Evolutionary conservation across 2,797 vertebrate species (phyloP), one percentile per base, ranked within the genome.

Genomic region (Paedocypris micromegethes): DNA sequence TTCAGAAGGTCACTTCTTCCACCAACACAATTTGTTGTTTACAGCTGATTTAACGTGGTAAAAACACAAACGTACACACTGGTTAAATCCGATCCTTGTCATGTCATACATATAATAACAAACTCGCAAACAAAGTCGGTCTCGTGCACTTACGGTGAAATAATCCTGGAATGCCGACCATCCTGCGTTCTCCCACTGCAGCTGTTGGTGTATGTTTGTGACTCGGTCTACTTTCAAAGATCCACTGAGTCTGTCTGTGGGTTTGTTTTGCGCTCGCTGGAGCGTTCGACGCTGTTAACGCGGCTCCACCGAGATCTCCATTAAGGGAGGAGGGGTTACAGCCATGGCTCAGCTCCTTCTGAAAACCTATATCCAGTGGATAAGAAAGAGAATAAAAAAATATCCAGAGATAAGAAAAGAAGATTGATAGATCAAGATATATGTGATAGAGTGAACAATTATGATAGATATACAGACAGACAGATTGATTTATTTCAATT

Each of bases 121-220:
- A 64, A 39, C 49, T 37, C 40, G 7, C n/a, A 40, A 54, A 44
- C 6, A 7, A 3, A 3, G 46, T 2, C 6, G 38, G 2, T n/a
- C 6, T 40, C 44, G 9, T 4, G 42, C 2, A 65, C 85, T 88
- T 72, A 88, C 86, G 80, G 23, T 80, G 84, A 66, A 81, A 84
- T 68, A 74, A 77, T 67, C 80, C 79, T 44, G 77, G 82, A 58
- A 87, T 87, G 66, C 85, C 84, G 37, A 87, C 82, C 84, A 85
- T 87, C 65, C 68, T 79, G 74, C 38, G 39, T 57, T 40, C 38
- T 41, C 39, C 41, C 4, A 0, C 37, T 4, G 38, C 23, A 23
- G 3, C 7, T 5, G 8, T 7, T 5, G 44, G 23, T 40, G 43
- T 41, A 45, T 48, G 46, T 49, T 2, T 43, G 49, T 38, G 47